These are phyloP conservation scores for Cryptocephalus moraei DNA, from an alignment of 2,888 invertebrate species.

Conservation along the genomic window DNA sequence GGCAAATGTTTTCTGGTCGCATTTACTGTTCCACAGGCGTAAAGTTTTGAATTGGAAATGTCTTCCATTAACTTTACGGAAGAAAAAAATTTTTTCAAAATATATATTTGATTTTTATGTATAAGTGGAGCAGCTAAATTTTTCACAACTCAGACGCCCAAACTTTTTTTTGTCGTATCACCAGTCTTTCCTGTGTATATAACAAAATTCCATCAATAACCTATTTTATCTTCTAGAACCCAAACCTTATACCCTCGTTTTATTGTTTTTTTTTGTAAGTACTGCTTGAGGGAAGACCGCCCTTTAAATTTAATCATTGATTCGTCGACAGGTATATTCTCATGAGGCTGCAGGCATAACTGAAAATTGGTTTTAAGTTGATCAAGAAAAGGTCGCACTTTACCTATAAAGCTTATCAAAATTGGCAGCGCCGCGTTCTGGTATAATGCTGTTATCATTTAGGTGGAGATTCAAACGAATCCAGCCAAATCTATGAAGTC, in stretches of 20 bases:
- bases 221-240: too few species aligned
- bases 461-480: constrained; percentile 1
- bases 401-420: constrained; percentile 1
- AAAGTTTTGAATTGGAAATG: not conserved
- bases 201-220: too few species aligned
- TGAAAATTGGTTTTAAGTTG: not conserved
- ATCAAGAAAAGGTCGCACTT: constrained; percentile 1
- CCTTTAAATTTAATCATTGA: not conserved
- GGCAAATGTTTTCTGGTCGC: not conserved
- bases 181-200: constrained; percentile 2
- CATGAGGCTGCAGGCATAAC: not conserved
- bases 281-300: not conserved
- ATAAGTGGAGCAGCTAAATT: not conserved
- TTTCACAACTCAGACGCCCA: not conserved
- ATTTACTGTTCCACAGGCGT: too few species aligned
- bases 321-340: not conserved
- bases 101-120: constrained; percentile 1
- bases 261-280: not conserved
- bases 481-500: constrained; percentile 1
- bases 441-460: not conserved
- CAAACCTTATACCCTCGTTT: too few species aligned
- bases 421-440: not conserved
- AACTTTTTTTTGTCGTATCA: not conserved
- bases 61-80: not conserved
- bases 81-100: not conserved